Evolutionary conservation across 2,113 vertebrate genomes (phyloP).

Genomic region (Axis porcinus): DNA sequence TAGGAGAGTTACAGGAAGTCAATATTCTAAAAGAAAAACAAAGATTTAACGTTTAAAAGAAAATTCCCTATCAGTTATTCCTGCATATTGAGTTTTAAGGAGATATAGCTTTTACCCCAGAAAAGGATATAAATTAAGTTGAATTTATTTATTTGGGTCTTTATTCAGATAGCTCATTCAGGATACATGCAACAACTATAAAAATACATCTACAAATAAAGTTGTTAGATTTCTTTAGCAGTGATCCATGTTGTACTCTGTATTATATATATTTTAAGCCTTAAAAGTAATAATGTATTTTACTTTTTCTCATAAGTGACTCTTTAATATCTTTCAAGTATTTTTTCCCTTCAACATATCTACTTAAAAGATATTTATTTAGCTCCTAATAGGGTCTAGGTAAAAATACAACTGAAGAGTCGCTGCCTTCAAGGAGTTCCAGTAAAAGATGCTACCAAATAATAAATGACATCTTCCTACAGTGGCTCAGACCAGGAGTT

Average conservation of each 20-base stretch:
- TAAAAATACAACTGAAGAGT: background rate
- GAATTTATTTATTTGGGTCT: background rate
- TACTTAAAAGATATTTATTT: background rate
- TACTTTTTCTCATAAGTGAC: background rate
- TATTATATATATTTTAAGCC: background rate
- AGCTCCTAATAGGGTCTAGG: background rate
- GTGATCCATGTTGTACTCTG: background rate
- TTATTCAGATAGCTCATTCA: slow-evolving; percentile 2
- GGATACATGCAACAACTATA: background rate
- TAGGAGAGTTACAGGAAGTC: background rate
- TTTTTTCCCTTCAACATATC: background rate
- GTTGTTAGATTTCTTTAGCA: background rate
- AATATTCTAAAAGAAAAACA: slow-evolving; percentile 9
- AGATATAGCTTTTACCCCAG: background rate
- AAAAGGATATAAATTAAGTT: background rate
- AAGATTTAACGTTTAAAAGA: background rate
- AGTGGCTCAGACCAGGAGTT: background rate
- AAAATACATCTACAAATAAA: background rate
- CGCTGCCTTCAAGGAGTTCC: background rate
- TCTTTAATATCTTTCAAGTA: background rate
- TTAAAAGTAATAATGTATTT: background rate
- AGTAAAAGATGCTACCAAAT: background rate
- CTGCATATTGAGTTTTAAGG: background rate
- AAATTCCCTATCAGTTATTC: background rate
- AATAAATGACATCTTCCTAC: background rate